Evolutionary conservation across 2,888 invertebrate species (phyloP).

Genomic region (Agrotis segetum): DNA sequence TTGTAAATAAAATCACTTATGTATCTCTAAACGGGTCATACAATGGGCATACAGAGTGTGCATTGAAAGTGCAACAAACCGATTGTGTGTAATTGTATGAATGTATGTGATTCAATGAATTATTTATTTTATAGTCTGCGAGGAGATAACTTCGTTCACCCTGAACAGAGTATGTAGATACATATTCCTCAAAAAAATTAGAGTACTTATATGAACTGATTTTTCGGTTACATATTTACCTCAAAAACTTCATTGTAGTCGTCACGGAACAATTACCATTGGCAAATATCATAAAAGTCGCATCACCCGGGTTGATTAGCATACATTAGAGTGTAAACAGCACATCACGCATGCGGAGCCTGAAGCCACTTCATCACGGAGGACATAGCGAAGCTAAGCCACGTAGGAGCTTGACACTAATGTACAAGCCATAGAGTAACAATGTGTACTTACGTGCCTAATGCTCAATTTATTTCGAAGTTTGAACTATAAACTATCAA

Average conservation of each 20-base stretch:
- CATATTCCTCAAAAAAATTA: neutral
- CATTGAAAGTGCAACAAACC: constrained; percentile 57
- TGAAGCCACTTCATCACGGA: constrained; percentile 70
- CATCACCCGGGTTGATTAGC: constrained; percentile 64
- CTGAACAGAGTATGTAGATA: neutral
- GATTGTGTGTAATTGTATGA: constrained; percentile 53
- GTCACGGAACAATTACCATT: constrained; percentile 20
- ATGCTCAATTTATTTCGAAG: constrained; percentile 44
- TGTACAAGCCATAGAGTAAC: constrained; percentile 45
- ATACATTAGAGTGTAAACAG: constrained; percentile 67
- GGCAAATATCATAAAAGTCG: constrained; percentile 54
- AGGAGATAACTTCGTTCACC: neutral
- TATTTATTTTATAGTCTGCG: constrained; percentile 45
- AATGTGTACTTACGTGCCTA: constrained; percentile 35
- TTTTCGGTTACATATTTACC: constrained; percentile 9
- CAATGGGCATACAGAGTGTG: constrained; percentile 42
- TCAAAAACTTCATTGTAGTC: constrained; percentile 17
- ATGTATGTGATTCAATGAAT: constrained; percentile 54
- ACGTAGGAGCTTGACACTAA: constrained; percentile 56
- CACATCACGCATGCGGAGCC: constrained; percentile 74
- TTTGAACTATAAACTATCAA: constrained; percentile 37
- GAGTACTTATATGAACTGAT: neutral
- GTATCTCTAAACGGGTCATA: constrained; percentile 30
- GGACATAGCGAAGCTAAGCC: constrained; percentile 57
- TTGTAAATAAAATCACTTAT: constrained; percentile 32